Evolutionary conservation across 2,797 vertebrate species (phyloP).

Genomic region (Malurus leucopterus): DNA sequence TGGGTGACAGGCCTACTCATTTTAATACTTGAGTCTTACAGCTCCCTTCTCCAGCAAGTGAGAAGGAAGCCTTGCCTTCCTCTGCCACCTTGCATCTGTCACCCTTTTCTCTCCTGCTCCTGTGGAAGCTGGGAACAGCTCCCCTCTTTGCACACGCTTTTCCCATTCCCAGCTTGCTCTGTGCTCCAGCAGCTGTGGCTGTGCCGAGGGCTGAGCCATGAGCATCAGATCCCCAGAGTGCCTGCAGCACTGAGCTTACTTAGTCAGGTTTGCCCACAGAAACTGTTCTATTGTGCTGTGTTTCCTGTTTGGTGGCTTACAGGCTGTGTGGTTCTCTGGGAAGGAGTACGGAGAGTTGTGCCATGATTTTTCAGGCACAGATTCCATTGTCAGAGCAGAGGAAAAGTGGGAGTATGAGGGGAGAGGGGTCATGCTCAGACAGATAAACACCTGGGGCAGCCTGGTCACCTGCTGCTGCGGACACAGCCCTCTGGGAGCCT

Average conservation of each 20-base stretch:
- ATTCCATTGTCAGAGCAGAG: neutral
- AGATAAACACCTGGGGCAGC: neutral
- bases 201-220: neutral
- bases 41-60: neutral
- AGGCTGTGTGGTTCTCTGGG: neutral
- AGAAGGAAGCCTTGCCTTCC: neutral
- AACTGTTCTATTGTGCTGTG: accelerated
- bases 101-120: neutral
- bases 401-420: too few relatives aligned
- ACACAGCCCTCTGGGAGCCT: neutral
- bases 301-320: neutral
- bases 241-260: neutral
- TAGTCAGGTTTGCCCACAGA: neutral
- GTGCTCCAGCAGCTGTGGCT: neutral
- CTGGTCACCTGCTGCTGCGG: neutral
- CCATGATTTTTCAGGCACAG: accelerated
- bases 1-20: neutral
- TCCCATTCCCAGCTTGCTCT: neutral
- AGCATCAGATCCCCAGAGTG: neutral
- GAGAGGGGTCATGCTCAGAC: neutral
- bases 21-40: neutral
- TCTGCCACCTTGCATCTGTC: neutral
- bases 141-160: neutral
- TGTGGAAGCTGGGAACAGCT: neutral
- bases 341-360: neutral